A percentile compares a stretch with the other conserved stretches of the same genome.
Evolutionary conservation across 2,888 invertebrate species (phyloP).

Genomic region (Plagiodera versicolora): DNA sequence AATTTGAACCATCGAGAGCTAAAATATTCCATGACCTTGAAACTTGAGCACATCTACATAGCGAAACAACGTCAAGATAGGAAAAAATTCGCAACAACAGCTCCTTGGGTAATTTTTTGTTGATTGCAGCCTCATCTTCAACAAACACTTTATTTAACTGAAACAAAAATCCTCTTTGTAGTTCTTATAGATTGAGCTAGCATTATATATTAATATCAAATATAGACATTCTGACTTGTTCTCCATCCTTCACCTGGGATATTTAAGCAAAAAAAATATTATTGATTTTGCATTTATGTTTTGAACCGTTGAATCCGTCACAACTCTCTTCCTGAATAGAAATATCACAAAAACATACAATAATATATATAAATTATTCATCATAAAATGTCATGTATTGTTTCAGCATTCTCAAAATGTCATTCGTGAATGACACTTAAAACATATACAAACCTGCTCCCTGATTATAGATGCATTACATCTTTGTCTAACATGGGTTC

Average conservation of each 20-base stretch:
- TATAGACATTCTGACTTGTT: no score
- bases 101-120: conserved; percentile 96
- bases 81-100: conserved; percentile 91
- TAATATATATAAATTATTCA: no score
- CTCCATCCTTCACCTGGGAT: no score
- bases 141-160: conserved; percentile 74
- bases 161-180: conserved; percentile 18
- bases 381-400: background rate
- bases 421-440: background rate
- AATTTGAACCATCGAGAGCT: conserved; percentile 98
- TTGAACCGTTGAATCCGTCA: no score
- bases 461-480: conserved; percentile 34
- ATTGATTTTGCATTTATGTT: no score
- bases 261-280: no score
- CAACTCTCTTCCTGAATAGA: no score
- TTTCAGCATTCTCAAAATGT: no score
- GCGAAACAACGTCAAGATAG: conserved; percentile 91
- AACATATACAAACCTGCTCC: conserved; percentile 45
- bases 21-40: conserved; percentile 84
- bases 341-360: no score
- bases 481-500: background rate
- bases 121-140: conserved; percentile 86
- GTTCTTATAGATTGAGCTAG: no score
- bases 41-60: conserved; percentile 95
- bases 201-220: no score